Evolutionary conservation across 2,888 invertebrate genomes (phyloP).

Genomic region (Eristalis arbustorum): DNA sequence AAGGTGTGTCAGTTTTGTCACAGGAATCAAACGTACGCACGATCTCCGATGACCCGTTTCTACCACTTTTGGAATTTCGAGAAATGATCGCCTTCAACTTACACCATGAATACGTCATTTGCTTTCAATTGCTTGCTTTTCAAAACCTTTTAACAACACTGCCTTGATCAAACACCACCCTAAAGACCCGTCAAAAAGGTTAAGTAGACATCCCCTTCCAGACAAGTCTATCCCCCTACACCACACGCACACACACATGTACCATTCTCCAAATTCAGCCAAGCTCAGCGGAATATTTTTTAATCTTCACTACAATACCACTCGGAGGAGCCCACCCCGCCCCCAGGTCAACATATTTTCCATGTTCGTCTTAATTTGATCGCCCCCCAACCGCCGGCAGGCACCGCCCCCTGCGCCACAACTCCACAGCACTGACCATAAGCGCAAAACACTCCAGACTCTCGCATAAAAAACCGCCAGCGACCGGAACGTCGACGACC

Average conservation of each 20-base stretch:
- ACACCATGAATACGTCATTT: no score
- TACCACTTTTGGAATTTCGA: no score
- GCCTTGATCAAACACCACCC: neutral
- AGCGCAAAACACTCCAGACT: constrained; percentile 27
- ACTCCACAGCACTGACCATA: constrained; percentile 47
- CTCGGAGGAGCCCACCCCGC: neutral
- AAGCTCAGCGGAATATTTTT: constrained; percentile 50
- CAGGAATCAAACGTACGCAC: no score
- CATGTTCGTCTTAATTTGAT: constrained; percentile 65
- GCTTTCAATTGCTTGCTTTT: no score
- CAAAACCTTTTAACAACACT: neutral
- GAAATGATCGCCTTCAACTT: no score
- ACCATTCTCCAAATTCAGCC: constrained; percentile 3
- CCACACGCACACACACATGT: no score
- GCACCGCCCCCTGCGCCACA: constrained; percentile 56
- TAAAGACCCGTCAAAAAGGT: constrained; percentile 25
- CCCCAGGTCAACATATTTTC: constrained; percentile 55
- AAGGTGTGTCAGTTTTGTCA: no score
- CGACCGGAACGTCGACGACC: constrained; percentile 1
- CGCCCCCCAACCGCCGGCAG: constrained; percentile 30
- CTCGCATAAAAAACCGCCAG: constrained; percentile 14
- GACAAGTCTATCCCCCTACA: neutral
- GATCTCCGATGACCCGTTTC: no score
- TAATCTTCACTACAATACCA: constrained; percentile 28
- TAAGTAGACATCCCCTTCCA: neutral